Evolutionary conservation across 2,888 invertebrate genomes (phyloP), one percentile per base, ranked within the genome.

Genomic region (Malacosoma neustria): DNA sequence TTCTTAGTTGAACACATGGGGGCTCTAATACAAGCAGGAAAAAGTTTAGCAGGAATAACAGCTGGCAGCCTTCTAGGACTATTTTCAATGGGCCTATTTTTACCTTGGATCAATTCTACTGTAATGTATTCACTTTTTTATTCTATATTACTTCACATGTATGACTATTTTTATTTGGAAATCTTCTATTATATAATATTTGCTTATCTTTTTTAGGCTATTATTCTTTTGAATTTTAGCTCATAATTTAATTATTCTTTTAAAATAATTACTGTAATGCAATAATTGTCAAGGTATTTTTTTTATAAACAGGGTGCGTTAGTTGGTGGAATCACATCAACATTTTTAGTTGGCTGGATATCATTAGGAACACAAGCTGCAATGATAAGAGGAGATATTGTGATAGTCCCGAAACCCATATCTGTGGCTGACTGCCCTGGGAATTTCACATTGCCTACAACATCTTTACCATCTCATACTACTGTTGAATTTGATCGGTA

Each of bases 1-100:
- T 91, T 92, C 62, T 69, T 92, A 13, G 92, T 92, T 0, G 92
- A 92, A 56, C 90, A 91, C 54, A 87, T 93, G 76, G 91, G 90
- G 5, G 89, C 91, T 7, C 66, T 92, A 13, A 89, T 92, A 39
- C 92, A 92, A 77, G 91, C 91, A 2, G 90, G 90, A 0, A 91
- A 91, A 54, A 92, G 92, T 56, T 70, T 92, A 36, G 87, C 90
- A 1, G 90, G 91, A 1, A 92, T 92, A 46, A 92, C 92, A 0
- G 91, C 91, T 1, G 92, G 92, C 3, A 91, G 92, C 39, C 71
- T 92, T 1, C 71, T 92, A 3, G 92, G 92, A 0, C 80, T 92
- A 29, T 92, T 92, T 61, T 89, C 91, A 1, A 82, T 92, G 62
- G 92, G 92, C 29, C 88, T 92, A 66, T 91, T 92, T 50, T 81